Conservation (phyloP, 2,113 vertebrate genomes). For the Cynopterus brachyotis region DNA sequence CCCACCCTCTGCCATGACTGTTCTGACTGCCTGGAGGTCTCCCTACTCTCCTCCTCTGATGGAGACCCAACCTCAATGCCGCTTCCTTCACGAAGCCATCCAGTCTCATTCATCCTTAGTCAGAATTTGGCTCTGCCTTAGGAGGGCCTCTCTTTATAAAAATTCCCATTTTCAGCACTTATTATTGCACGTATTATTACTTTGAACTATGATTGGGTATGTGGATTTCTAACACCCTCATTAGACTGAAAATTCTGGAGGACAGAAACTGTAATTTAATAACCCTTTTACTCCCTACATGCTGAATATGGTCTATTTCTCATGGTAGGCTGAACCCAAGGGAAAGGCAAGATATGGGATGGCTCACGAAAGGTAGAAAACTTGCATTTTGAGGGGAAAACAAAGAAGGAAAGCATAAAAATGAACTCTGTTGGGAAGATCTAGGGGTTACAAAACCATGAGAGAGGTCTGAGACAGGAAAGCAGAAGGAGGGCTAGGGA, state of each 20-base stretch:
- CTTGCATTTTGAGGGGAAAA: neutral
- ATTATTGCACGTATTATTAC: neutral
- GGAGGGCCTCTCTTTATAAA: neutral
- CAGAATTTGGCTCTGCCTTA: neutral
- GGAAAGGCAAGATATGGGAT: neutral
- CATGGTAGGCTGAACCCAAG: neutral
- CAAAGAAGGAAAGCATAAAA: neutral
- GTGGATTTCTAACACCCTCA: neutral
- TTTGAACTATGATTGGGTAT: neutral
- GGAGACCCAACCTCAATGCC: neutral
- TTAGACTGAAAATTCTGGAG: neutral
- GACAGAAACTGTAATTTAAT: neutral
- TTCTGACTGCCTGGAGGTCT: neutral
- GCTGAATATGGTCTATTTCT: neutral
- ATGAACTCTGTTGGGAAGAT: neutral
- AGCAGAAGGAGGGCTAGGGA: neutral
- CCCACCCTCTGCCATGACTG: neutral
- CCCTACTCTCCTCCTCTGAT: rapidly evolving
- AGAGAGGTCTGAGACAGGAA: neutral
- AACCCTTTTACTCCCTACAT: neutral
- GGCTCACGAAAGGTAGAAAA: neutral
- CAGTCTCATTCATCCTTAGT: neutral
- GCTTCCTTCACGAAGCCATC: neutral
- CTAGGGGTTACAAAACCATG: neutral
- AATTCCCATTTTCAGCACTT: neutral